Evolutionary conservation across 92 coral and sea anemone genomes (phyloP), one percentile per base, ranked within the genome.

Genomic region (Scolanthus callimorphus): DNA sequence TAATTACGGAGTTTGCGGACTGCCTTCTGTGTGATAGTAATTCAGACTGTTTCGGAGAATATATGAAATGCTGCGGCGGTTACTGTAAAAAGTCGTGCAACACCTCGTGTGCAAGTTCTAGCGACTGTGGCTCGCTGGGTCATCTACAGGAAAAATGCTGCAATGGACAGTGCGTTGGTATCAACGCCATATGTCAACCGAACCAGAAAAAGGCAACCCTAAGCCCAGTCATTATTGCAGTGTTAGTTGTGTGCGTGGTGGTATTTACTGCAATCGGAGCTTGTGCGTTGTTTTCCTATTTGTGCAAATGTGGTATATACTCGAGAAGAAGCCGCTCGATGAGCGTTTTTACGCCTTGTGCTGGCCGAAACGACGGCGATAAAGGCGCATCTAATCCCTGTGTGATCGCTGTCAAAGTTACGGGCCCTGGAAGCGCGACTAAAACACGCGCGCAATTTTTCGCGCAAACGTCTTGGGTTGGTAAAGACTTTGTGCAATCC

Each of bases 101-200:
- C 63, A 13, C 60, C 34, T 31, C 82, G 0, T 81, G 87, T 27
- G n/a, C 71, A 21, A 20, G 48, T 19, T 65, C 78, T 1, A 61
- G 60, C 21, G 82, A 81, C 27, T 81, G 87, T 29, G 87, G 82
- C 17, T 81, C 87, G 0, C 67, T 72, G 1, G 77, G 77, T 0
- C 71, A 62, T 68, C 19, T 67, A 0, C 82, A 74, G 29, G 87
- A 81, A 34, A 46, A 74, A 27, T 81, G 87, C 58, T 81, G 87
- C 57, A 67, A 74, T n/a, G 75, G 81, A 11, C 56, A 31, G 37
- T 81, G 87, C n/a, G 67, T 67, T 10, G 62, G 58, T 3, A 51
- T 68, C 26, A 47, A 57, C 57, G 4, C 45, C 8, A 60, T 68
- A 9, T 68, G 75, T 17, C 75, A 55, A 15, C 63, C 54, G 21